Conservation (phyloP, 2,797 vertebrate species). For the Neoniphon sammara region DNA sequence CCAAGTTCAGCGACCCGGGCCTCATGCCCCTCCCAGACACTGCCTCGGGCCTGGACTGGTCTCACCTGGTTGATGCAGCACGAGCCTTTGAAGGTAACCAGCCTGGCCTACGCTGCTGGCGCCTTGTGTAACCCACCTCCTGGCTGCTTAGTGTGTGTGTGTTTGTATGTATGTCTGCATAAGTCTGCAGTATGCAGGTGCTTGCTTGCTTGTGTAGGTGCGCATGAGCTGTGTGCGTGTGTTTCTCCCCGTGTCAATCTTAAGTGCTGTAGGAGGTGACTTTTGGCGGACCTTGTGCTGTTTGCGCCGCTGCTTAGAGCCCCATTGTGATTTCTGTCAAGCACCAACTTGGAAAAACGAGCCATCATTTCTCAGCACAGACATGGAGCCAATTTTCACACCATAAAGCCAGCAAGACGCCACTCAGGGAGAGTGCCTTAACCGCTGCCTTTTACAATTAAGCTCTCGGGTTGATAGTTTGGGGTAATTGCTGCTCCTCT, state of each 20-base stretch:
- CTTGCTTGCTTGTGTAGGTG: constrained; percentile 67
- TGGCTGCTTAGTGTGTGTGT: constrained; percentile 61
- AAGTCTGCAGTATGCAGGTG: constrained; percentile 58
- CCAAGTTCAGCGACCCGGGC: constrained; percentile 93
- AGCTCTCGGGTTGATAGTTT: constrained; percentile 54
- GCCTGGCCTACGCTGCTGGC: constrained; percentile 76
- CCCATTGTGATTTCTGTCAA: constrained; percentile 52
- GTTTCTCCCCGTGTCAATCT: constrained; percentile 46
- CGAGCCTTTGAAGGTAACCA: constrained; percentile 97
- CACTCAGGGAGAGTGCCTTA: constrained; percentile 56
- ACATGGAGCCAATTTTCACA: constrained; percentile 66
- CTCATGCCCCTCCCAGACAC: constrained; percentile 97
- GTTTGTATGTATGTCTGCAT: constrained; percentile 34
- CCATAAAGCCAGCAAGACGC: constrained; percentile 58
- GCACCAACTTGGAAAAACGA: constrained; percentile 53
- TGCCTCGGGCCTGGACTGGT: constrained; percentile 94
- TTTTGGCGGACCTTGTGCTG: constrained; percentile 62
- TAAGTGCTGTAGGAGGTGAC: constrained; percentile 47
- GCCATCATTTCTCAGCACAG: constrained; percentile 50
- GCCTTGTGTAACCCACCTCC: constrained; percentile 57
- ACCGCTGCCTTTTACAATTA: constrained; percentile 56
- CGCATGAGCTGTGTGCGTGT: constrained; percentile 64
- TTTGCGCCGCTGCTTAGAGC: constrained; percentile 59
- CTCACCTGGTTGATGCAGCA: constrained; percentile 95
- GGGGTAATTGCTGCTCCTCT: constrained; percentile 52